Evolutionary conservation across 2,888 invertebrate species (phyloP), one percentile per base, ranked within the genome.

Genomic region (Erebia epiphron): DNA sequence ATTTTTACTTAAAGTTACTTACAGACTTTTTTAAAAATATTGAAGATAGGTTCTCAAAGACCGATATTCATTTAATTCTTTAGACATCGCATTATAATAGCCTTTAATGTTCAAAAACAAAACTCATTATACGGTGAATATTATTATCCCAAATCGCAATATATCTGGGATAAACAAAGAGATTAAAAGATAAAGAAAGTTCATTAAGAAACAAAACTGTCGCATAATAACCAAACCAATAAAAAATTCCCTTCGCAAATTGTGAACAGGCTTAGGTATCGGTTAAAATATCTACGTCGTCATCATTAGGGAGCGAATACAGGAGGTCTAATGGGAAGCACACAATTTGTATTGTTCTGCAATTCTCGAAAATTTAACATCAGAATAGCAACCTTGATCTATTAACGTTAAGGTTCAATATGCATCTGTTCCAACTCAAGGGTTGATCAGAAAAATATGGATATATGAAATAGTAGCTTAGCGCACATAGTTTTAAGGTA

Each of bases 281-380:
- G 52, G 41, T 61, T 60, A 68, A 68, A 68, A 57, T 68, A 68
- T 50, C 61, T 26, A 61, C 67, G 43, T 49, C 49, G 58, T 64
- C 69, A 69, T 69, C 65, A 66, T 69, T 58, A 69, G 58, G 52
- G 57, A 26, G 52, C 52, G 52, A 65, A 66, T 66, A 65, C 68
- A 68, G 68, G 65, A 49, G 54, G 54, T 11, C 43, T 68, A 65
- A 68, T 61, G 56, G 71, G 68, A 68, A 68, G 68, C 60, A 66
- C 61, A 71, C 61, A 68, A 41, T 70, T 72, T 68, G 75, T 78
- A 77, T 76, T 77, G 75, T 77, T 76, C 70, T 68, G 56, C 65
- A 69, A 73, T 72, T 69, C 66, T n/a, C 69, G 58, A 58, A 67
- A 52, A 50, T 1, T 1, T 2, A 18, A 7, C 50, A 67, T 4